phyloP scores from a whole-genome alignment of 2,888 invertebrate species.

The Aphodius granarius region DNA sequence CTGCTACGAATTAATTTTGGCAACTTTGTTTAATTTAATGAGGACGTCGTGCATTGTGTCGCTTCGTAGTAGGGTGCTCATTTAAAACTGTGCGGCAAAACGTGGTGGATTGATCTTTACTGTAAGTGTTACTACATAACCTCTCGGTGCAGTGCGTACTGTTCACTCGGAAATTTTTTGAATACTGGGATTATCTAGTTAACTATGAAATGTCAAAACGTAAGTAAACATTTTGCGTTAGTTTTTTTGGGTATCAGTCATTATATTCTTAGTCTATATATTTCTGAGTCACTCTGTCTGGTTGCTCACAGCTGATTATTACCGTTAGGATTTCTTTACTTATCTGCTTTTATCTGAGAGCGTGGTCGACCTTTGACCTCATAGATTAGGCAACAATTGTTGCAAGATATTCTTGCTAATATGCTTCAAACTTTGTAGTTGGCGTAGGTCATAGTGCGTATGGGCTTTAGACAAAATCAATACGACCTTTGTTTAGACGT shows the following conservation, averaged over 20 bases:
- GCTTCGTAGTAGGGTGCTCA: too few species aligned
- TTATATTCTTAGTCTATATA: background rate
- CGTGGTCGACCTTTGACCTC: background rate
- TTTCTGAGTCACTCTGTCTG: background rate
- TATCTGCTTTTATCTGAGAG: background rate
- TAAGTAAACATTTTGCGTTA: conserved; percentile 25
- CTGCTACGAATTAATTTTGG: background rate
- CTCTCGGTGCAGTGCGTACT: background rate
- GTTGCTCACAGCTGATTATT: background rate
- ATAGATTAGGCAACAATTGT: background rate
- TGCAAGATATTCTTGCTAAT: background rate
- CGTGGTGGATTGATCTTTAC: background rate
- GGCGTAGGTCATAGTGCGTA: conserved; percentile 16
- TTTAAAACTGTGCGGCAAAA: background rate
- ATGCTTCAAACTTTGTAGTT: background rate
- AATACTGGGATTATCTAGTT: conserved; percentile 11
- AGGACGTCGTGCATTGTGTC: too few species aligned
- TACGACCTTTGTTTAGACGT: background rate
- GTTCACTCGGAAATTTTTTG: background rate
- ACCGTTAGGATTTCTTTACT: background rate
- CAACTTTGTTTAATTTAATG: background rate
- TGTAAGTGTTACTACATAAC: background rate
- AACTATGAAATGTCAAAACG: conserved; percentile 40
- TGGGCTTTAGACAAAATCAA: conserved; percentile 24
- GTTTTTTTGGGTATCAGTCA: background rate